Conservation (phyloP, 2,888 invertebrate species). For the Tipula unca region DNA sequence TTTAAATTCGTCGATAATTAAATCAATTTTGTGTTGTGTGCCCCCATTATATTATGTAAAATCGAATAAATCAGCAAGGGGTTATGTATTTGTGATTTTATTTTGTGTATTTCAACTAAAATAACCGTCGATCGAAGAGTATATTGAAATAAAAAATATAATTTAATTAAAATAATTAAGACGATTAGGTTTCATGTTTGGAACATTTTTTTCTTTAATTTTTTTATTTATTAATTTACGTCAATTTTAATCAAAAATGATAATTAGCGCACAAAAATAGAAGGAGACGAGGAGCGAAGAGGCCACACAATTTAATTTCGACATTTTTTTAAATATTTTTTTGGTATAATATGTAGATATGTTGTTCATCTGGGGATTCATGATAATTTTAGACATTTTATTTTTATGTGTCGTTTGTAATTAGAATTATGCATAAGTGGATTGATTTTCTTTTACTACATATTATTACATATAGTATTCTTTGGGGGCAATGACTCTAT, state of each 20-base stretch:
- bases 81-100: not conserved
- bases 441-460: not conserved
- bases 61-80: not conserved
- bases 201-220: not conserved
- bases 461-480: not conserved
- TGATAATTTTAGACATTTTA: not conserved
- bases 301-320: not conserved
- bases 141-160: not conserved
- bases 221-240: not conserved
- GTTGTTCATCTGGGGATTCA: not conserved
- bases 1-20: not conserved
- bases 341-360: too few relatives aligned
- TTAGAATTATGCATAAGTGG: not conserved
- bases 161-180: not conserved
- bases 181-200: not conserved
- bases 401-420: not conserved
- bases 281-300: not conserved
- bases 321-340: not conserved
- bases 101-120: not conserved
- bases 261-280: not conserved
- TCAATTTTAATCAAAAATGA: slow-evolving; percentile 8
- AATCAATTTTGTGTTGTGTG: not conserved
- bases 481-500: not conserved
- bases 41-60: not conserved
- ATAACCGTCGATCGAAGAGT: not conserved